These are phyloP conservation scores for Columba janthina DNA, from an alignment of 2,113 vertebrate species.

Conservation along the genomic window DNA sequence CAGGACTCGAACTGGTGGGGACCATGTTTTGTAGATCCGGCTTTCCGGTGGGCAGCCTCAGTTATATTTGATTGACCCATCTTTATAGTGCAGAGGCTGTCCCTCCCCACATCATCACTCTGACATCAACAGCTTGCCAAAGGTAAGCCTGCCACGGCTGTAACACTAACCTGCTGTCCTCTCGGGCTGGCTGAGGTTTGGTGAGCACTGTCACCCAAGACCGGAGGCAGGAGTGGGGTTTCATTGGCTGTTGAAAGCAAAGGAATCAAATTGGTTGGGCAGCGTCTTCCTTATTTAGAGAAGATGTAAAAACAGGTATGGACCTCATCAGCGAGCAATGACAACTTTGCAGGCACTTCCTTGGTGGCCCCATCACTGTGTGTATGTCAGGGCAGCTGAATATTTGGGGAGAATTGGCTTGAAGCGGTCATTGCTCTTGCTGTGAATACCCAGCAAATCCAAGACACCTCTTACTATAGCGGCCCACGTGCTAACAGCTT, in stretches of 20 bases:
- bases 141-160: slow-evolving; percentile 73
- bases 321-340: slow-evolving; percentile 83
- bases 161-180: slow-evolving; percentile 74
- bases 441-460: neutral
- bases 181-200: slow-evolving; percentile 44
- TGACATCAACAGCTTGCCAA: slow-evolving; percentile 79
- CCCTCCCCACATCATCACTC: slow-evolving; percentile 83
- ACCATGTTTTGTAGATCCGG: slow-evolving; percentile 86
- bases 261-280: slow-evolving; percentile 80
- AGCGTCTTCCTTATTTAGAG: slow-evolving; percentile 90
- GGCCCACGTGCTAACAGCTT: accelerated
- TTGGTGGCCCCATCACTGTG: slow-evolving; percentile 51
- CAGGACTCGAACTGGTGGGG: slow-evolving; percentile 77
- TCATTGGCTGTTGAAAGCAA: slow-evolving; percentile 81
- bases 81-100: slow-evolving; percentile 79
- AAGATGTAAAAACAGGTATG: slow-evolving; percentile 83
- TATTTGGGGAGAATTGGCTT: neutral
- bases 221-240: slow-evolving; percentile 69
- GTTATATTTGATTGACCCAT: slow-evolving; percentile 76
- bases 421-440: neutral
- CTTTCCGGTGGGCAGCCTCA: slow-evolving; percentile 66
- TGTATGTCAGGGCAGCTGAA: slow-evolving; percentile 36
- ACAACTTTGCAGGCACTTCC: slow-evolving; percentile 71
- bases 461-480: neutral
- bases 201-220: slow-evolving; percentile 69